Base-by-base conservation (phyloP, 2,113 vertebrate species). In the Copsychus sechellarum region DNA sequence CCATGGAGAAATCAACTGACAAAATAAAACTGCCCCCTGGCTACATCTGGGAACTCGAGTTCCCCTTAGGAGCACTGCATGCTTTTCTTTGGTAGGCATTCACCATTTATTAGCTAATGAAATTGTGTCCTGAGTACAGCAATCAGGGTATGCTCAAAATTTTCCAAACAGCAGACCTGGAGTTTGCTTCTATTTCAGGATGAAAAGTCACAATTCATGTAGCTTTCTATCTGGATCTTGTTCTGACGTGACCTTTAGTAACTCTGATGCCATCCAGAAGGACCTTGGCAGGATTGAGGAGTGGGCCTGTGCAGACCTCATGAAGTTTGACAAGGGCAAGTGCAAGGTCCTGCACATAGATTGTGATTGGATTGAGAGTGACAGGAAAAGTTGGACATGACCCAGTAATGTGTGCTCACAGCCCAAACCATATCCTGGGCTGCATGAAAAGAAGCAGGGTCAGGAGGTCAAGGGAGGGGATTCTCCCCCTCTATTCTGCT, bases 381-480 rank as follows among this genome's bases (percentile, higher is more conserved):
- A 38, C 23, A 42, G 20, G 25, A 16, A 54, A 90, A 69, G 31
- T 4, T 54, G 40, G 70, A 34, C n/a, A 19, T 16, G 54, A 69
- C n/a, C 40, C 21, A 29, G 29, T 9, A n/a, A 69, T 8, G 11
- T 61, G 38, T 74, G 29, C 47, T 82, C 21, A 42, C 25, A 42
- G 54, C 40, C 40, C 47, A 69, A 47, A 14, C 29, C 40, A 11
- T 1, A 19, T 9, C 25, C 47, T 76, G 47, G 25, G 12, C 62
- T 48, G n/a, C 19, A 6, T 10, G 29, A 40, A 28, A 38, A 23
- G 33, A 29, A 67, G 21, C n/a, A 74, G 38, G 60, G 47, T 9
- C 70, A 82, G 40, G 8, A 61, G 40, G n/a, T 12, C 0, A 0
- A 54, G n/a, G 18, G 54, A 34, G 18, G 17, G 15, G 24, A 69